Evolutionary conservation across 1,140 invertebrate species (phyloP).

Genomic region (Trachelipus rathkii): DNA sequence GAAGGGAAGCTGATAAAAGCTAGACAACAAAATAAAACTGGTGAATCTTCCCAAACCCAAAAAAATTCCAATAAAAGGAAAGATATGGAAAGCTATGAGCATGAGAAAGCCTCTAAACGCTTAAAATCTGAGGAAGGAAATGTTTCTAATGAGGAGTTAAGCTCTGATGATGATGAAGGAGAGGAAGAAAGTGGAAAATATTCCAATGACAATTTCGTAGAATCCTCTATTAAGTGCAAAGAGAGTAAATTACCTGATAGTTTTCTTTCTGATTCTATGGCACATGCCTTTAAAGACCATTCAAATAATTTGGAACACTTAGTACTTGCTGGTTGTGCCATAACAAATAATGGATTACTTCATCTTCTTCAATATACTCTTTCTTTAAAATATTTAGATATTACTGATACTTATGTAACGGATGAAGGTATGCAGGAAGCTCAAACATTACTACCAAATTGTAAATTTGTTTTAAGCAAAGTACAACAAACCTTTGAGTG

Average conservation of each 20-base stretch:
- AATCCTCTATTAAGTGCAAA: not conserved
- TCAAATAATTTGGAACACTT: conserved; percentile 33
- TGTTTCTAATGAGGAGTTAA: not conserved
- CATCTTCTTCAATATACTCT: conserved; percentile 20
- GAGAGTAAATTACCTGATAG: conserved; percentile 31
- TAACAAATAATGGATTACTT: conserved; percentile 35
- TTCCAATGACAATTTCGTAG: not conserved
- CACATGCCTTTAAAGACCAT: conserved; percentile 30
- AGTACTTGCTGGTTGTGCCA: conserved; percentile 40
- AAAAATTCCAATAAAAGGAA: conserved; percentile 22
- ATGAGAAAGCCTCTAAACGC: conserved; percentile 24
- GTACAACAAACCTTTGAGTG: too few relatives aligned
- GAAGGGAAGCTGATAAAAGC: conserved; percentile 32
- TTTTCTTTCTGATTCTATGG: conserved; percentile 32
- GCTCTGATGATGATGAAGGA: not conserved
- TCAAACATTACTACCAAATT: not conserved
- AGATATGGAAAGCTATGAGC: conserved; percentile 25
- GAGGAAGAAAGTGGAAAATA: conserved; percentile 7
- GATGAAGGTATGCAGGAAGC: not conserved
- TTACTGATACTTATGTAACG: not conserved
- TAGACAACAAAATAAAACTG: not conserved
- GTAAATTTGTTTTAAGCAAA: not conserved
- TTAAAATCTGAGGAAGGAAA: conserved; percentile 10
- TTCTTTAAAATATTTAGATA: not conserved
- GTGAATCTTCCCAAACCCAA: conserved; percentile 7